These are phyloP conservation scores for Poeciliopsis gracilis DNA, from an alignment of 2,797 vertebrate genomes.

Conservation along the genomic window DNA sequence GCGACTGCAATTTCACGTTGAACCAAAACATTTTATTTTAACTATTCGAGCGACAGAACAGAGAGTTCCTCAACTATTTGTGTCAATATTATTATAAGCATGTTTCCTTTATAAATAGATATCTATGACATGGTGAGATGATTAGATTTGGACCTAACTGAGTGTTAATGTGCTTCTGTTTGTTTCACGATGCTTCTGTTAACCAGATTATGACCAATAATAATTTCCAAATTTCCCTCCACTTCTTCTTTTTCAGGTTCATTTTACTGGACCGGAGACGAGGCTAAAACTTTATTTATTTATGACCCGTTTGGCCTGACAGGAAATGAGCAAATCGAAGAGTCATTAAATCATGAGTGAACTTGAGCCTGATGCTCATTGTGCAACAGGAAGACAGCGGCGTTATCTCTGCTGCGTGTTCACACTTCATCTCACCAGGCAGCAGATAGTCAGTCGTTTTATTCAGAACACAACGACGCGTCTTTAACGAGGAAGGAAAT, in stretches of 20 bases:
- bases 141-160: background rate
- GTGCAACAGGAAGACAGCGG: slow-evolving; percentile 9
- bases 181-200: background rate
- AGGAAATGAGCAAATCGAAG: slow-evolving; percentile 6
- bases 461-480: background rate
- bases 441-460: background rate
- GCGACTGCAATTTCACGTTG: background rate
- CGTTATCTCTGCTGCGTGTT: background rate
- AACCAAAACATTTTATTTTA: background rate
- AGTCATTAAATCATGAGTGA: background rate
- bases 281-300: background rate
- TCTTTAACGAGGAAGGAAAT: background rate
- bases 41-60: background rate
- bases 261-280: background rate
- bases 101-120: too few relatives aligned
- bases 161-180: background rate
- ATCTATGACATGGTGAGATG: background rate
- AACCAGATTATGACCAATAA: background rate
- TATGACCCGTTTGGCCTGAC: background rate
- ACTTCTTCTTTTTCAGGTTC: background rate
- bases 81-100: too few relatives aligned
- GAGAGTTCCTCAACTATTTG: background rate
- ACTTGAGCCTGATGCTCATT: background rate
- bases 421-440: background rate
- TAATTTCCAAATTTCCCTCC: background rate